Base-by-base conservation (phyloP, 2,888 invertebrate genomes). In the Drosophila niveifrons region DNA sequence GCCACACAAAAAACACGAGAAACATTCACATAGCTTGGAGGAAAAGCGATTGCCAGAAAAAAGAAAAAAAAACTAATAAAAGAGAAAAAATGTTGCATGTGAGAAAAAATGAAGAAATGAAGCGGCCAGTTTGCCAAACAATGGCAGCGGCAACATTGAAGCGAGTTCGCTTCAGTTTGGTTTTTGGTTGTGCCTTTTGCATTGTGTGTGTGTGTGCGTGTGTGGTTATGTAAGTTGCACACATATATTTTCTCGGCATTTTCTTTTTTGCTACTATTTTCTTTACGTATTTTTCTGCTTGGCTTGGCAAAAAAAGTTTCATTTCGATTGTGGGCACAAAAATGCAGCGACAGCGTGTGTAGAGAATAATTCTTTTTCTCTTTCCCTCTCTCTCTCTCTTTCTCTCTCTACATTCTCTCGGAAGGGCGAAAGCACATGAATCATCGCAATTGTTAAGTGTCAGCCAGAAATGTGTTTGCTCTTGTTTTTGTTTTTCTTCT, bases 221-320 rank as follows among this genome's bases (percentile, higher is more conserved):
- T 34, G 61, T 31, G 41, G 73, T 75, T 75, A 75, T 75, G 74
- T 75, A 75, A 75, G 78, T 69, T 73, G 62, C 64, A 23, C 23
- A 0, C 47, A 36, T 4, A 64, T 50, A 69, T 62, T 78, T 75
- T 75, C 61, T 75, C 59, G 58, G 48, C 47, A 44, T 52, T 64
- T 74, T 65, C 65, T 56, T 66, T 65, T 51, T 68, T 56, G 28
- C 18, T 31, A 4, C 55, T 9, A 15, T 29, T 62, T 51, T 52
- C 47, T 46, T 51, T 44, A 23, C 8, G n/a, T 73, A 66, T 72
- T 64, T 61, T 65, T 70, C 67, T 69, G 82, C 73, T 73, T 66
- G 69, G 50, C 64, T 73, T 79, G 69, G 76, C 79, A 73, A 72
- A 84, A 72, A 84, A 77, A 72, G 18, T 51, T 75, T 70, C 44